phyloP scores from a whole-genome alignment of 1,140 invertebrate genomes.

The Campoletis sonorensis region DNA sequence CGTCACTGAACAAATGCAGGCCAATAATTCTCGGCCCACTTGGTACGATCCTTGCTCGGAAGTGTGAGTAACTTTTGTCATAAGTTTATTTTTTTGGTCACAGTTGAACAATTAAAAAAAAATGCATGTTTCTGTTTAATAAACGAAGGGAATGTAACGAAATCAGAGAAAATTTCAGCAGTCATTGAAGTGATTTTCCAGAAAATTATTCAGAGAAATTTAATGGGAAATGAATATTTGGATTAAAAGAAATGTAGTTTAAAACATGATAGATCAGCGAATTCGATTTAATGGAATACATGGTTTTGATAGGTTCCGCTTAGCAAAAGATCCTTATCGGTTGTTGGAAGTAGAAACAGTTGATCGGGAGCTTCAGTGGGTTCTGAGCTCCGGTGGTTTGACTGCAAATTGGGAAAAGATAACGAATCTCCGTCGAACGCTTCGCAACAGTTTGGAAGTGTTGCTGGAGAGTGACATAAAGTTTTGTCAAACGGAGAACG shows the following conservation, averaged over 20 bases:
- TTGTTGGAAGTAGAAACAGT: constrained; percentile 78
- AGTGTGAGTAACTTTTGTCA: constrained; percentile 65
- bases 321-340: constrained; percentile 75
- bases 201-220: too few relatives aligned
- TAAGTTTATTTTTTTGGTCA: too few relatives aligned
- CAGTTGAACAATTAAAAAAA: too few relatives aligned
- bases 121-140: too few relatives aligned
- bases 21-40: constrained; percentile 71
- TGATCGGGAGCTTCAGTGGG: constrained; percentile 78
- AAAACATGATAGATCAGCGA: too few relatives aligned
- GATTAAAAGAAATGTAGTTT: too few relatives aligned
- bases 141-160: too few relatives aligned
- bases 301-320: constrained; percentile 71
- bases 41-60: constrained; percentile 79
- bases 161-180: too few relatives aligned
- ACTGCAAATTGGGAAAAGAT: constrained; percentile 77
- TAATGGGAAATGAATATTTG: too few relatives aligned
- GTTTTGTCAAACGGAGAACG: constrained; percentile 91
- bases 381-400: constrained; percentile 75
- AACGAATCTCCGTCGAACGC: constrained; percentile 74
- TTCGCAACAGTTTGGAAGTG: constrained; percentile 85
- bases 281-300: not conserved
- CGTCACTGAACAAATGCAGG: constrained; percentile 73
- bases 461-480: constrained; percentile 89
- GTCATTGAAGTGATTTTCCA: too few relatives aligned